phyloP scores from a whole-genome alignment of 2,797 vertebrate species.

The Sebastes vulpes region DNA sequence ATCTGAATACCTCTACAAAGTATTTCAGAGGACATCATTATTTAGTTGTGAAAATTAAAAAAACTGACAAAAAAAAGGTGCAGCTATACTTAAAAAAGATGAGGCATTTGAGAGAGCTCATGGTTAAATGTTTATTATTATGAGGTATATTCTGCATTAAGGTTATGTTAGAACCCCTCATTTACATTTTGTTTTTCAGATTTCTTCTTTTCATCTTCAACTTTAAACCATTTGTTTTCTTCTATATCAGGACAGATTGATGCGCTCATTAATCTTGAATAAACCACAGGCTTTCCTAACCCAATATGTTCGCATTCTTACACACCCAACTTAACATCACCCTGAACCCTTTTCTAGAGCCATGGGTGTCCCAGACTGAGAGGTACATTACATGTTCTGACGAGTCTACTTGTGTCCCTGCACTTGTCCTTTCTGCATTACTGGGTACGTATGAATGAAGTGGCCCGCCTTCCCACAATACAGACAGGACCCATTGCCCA shows the following conservation, averaged over 20 bases:
- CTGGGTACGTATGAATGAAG: not conserved
- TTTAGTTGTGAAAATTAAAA: too few relatives aligned
- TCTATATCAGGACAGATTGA: not conserved
- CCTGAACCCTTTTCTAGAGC: too few relatives aligned
- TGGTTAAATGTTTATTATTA: not conserved
- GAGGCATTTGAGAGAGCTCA: too few relatives aligned
- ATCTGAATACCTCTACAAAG: not conserved
- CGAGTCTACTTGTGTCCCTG: not conserved
- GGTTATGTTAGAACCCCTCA: not conserved
- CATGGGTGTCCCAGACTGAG: too few relatives aligned
- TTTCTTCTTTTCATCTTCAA: not conserved
- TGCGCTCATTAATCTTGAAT: conserved; percentile 32
- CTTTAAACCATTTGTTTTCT: not conserved
- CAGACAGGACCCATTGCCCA: not conserved
- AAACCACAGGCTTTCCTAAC: conserved; percentile 15
- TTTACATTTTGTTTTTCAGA: not conserved
- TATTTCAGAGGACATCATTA: not conserved
- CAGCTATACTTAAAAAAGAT: not conserved
- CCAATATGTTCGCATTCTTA: not conserved
- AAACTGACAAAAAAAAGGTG: too few relatives aligned
- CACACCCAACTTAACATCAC: too few relatives aligned
- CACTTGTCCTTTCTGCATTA: not conserved
- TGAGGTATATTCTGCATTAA: not conserved
- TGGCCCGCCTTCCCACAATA: not conserved
- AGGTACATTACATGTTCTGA: not conserved